These are phyloP conservation scores for Cataglyphis altisquamis DNA, from an alignment of 2,888 invertebrate species.

Conservation along the genomic window DNA sequence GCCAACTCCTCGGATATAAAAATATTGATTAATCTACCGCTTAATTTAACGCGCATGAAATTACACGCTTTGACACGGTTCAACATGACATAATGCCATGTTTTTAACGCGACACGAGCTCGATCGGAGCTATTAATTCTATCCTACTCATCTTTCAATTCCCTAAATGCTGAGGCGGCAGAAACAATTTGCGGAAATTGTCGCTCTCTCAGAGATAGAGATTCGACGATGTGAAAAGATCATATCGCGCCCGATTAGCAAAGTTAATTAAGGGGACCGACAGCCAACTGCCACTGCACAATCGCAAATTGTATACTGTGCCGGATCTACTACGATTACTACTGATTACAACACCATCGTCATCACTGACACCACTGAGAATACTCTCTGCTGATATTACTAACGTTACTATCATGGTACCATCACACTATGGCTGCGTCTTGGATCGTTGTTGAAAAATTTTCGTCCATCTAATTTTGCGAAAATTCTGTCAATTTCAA, in stretches of 20 bases:
- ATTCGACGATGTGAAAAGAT: background rate
- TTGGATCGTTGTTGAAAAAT: background rate
- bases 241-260: conserved; percentile 8
- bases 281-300: conserved; percentile 75
- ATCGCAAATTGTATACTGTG: conserved; percentile 59
- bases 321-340: conserved; percentile 66
- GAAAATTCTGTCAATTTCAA: background rate
- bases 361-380: conserved; percentile 49
- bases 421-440: conserved; percentile 22
- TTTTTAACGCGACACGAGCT: background rate
- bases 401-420: conserved; percentile 56
- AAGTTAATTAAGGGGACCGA: conserved; percentile 62
- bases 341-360: conserved; percentile 57
- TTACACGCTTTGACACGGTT: conserved; percentile 24
- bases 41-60: conserved; percentile 23
- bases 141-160: background rate
- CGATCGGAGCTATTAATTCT: conserved; percentile 17
- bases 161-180: background rate
- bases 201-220: background rate
- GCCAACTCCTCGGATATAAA: background rate
- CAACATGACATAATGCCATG: background rate
- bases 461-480: background rate
- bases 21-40: conserved; percentile 30
- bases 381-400: conserved; percentile 50
- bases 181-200: background rate